Percentiles rank a stretch among this genome's conserved stretches.
phyloP scores from a whole-genome alignment of 2,113 vertebrate species.

The Perccottus glenii region DNA sequence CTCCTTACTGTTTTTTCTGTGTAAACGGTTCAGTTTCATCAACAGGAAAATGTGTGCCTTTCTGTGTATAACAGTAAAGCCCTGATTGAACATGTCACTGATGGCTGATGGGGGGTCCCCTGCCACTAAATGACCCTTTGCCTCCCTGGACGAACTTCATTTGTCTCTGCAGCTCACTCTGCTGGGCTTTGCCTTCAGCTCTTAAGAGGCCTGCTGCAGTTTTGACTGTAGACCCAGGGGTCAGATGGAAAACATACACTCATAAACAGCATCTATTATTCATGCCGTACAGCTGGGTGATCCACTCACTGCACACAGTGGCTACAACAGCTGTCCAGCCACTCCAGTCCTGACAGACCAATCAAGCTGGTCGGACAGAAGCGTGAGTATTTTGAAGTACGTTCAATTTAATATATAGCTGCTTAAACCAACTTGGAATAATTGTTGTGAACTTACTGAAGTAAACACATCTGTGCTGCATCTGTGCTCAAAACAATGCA shows the following conservation, averaged over 20 bases:
- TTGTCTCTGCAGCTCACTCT: slow-evolving; percentile 62
- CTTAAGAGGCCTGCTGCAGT: slow-evolving; percentile 72
- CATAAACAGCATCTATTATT: slow-evolving; percentile 88
- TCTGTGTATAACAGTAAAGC: slow-evolving; percentile 52
- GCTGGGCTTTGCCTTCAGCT: slow-evolving; percentile 48
- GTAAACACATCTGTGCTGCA: slow-evolving; percentile 70
- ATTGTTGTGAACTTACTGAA: slow-evolving; percentile 26
- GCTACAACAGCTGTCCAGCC: slow-evolving; percentile 77
- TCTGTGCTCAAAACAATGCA: slow-evolving; percentile 39
- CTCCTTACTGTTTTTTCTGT: slow-evolving; percentile 16
- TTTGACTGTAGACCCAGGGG: slow-evolving; percentile 82
- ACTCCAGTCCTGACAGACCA: slow-evolving; percentile 46
- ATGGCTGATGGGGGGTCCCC: slow-evolving; percentile 77
- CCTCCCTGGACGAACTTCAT: slow-evolving; percentile 65
- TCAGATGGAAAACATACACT: slow-evolving; percentile 86
- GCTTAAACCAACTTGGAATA: slow-evolving; percentile 31
- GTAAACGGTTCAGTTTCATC: slow-evolving; percentile 29
- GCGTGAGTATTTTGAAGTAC: slow-evolving; percentile 28
- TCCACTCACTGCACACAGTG: slow-evolving; percentile 69
- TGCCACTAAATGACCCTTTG: slow-evolving; percentile 67
- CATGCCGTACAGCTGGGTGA: slow-evolving; percentile 73
- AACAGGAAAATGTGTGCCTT: slow-evolving; percentile 31
- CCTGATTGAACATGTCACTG: slow-evolving; percentile 80
- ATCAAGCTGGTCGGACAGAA: slow-evolving; percentile 19
- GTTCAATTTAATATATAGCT: slow-evolving; percentile 36